phyloP scores from a whole-genome alignment of 2,888 invertebrate species.

The Eupithecia inturbata region DNA sequence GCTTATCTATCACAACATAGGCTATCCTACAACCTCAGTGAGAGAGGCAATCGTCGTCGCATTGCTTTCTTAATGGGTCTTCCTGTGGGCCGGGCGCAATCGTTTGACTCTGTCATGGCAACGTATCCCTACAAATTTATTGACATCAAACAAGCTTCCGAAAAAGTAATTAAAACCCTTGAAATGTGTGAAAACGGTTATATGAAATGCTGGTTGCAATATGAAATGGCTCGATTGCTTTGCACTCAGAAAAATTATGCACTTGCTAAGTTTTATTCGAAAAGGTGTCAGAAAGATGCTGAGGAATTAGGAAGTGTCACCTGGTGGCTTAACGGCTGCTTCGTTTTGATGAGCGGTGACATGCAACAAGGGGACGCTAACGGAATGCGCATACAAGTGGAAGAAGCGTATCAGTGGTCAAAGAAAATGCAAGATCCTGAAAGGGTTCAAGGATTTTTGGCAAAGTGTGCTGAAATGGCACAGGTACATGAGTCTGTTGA shows the following conservation, averaged over 20 bases:
- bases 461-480: slow-evolving; percentile 73
- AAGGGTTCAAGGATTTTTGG: slow-evolving; percentile 70
- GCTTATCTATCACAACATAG: slow-evolving; percentile 74
- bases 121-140: slow-evolving; percentile 76
- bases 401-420: slow-evolving; percentile 73
- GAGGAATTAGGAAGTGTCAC: slow-evolving; percentile 66
- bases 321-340: slow-evolving; percentile 79
- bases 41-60: slow-evolving; percentile 74
- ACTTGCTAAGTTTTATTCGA: slow-evolving; percentile 75
- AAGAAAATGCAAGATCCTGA: slow-evolving; percentile 74
- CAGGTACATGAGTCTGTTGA: slow-evolving; percentile 65
- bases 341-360: slow-evolving; percentile 76
- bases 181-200: slow-evolving; percentile 79
- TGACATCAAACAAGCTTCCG: slow-evolving; percentile 70
- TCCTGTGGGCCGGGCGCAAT: slow-evolving; percentile 70
- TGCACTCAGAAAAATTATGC: slow-evolving; percentile 76
- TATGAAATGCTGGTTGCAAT: slow-evolving; percentile 79
- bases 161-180: slow-evolving; percentile 63
- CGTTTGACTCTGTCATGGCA: slow-evolving; percentile 79
- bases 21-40: slow-evolving; percentile 74
- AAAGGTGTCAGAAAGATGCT: slow-evolving; percentile 75
- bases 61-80: slow-evolving; percentile 79
- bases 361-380: slow-evolving; percentile 80
- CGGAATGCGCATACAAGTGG: slow-evolving; percentile 74
- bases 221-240: slow-evolving; percentile 72